Conservation (phyloP, 2,888 invertebrate genomes). For the Trimorus sp. region DNA sequence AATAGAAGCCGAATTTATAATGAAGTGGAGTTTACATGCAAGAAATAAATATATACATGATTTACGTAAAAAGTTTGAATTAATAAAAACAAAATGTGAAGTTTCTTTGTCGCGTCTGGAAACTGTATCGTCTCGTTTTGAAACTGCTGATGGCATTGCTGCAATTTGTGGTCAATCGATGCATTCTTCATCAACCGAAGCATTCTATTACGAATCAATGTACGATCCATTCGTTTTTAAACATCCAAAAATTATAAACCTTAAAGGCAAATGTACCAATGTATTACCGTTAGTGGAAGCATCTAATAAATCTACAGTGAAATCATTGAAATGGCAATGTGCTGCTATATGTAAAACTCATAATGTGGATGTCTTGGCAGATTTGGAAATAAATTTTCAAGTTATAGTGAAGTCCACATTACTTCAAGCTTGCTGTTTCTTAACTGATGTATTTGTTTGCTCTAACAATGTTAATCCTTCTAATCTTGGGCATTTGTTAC, state of each 20-base stretch:
- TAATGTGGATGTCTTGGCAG: not conserved
- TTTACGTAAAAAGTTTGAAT: not conserved
- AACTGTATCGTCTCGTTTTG: not conserved
- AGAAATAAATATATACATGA: not conserved
- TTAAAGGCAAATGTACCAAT: slow-evolving; percentile 8
- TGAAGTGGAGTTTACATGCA: not conserved
- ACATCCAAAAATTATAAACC: not conserved
- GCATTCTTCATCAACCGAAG: slow-evolving; percentile 2
- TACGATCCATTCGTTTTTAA: not conserved
- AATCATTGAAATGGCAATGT: slow-evolving; percentile 13
- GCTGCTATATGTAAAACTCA: slow-evolving; percentile 1
- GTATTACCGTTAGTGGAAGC: slow-evolving; percentile 1
- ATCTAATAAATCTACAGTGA: not conserved
- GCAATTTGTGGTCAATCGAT: slow-evolving; percentile 8
- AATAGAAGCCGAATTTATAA: slow-evolving; percentile 1
- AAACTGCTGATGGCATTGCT: not conserved
- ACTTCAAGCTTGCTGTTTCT: not conserved
- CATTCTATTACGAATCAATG: slow-evolving; percentile 5
- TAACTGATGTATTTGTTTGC: not conserved
- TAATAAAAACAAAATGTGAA: slow-evolving; percentile 10
- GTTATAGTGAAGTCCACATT: slow-evolving; percentile 1
- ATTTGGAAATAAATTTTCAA: not conserved
- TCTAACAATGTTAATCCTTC: not conserved
- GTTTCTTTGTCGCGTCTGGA: slow-evolving; percentile 8
- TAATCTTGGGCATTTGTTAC: slow-evolving; percentile 5